These are phyloP conservation scores for Felis catus DNA, from an alignment of 2,113 vertebrate species.

Conservation along the genomic window F.catus_Fca126_mat1.0 CM031413.1:14084501-14085000, in stretches of 20 bases:
- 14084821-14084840: accelerated
- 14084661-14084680: accelerated
- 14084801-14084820: background rate
- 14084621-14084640: conserved; percentile 99
- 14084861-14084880: background rate
- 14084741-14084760: background rate
- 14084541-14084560: conserved; percentile 98
- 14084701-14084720: background rate
- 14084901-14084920: no score
- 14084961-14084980: background rate
- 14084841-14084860: accelerated
- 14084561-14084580: conserved; percentile 99
- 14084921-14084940: background rate
- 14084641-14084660: conserved; percentile 90
- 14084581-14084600: conserved; percentile 97
- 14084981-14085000: background rate
- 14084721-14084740: background rate
- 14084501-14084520: conserved; percentile 99
- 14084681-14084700: background rate
- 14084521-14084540: conserved; percentile 95
- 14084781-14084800: background rate
- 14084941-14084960: background rate
- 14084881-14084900: background rate
- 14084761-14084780: background rate
- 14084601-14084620: conserved; percentile 99